phyloP scores from a whole-genome alignment of 2,888 invertebrate genomes.

The Sesia bembeciformis region DNA sequence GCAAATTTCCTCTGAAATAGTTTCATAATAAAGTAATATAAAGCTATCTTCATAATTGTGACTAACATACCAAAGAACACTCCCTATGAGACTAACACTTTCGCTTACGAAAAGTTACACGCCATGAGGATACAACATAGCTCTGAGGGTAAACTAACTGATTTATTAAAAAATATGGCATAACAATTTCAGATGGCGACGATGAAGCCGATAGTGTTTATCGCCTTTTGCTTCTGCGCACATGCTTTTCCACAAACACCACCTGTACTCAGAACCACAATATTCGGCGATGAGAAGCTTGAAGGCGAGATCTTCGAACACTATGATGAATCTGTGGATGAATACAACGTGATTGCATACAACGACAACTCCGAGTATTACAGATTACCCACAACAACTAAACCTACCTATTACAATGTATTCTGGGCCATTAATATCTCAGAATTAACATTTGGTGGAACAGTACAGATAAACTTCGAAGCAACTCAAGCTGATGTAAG shows the following conservation, averaged over 20 bases:
- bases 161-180: no score
- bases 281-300: conserved; percentile 51
- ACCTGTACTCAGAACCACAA: conserved; percentile 25
- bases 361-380: conserved; percentile 26
- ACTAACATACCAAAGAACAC: no score
- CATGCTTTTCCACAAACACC: conserved; percentile 26
- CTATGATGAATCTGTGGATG: conserved; percentile 17
- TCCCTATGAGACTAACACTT: no score
- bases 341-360: conserved; percentile 5
- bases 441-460: conserved; percentile 36
- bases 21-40: no score
- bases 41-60: no score
- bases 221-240: conserved; percentile 18
- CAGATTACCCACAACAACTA: conserved; percentile 63
- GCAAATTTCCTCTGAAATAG: no score
- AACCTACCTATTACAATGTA: conserved; percentile 68
- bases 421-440: conserved; percentile 34
- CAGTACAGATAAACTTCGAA: conserved; percentile 36
- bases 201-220: conserved; percentile 17
- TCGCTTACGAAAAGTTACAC: no score
- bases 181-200: conserved; percentile 44
- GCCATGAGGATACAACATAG: no score
- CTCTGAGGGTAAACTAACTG: no score
- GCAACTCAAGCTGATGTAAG: conserved; percentile 33
- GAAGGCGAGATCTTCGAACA: conserved; percentile 48